Conservation (phyloP, 2,113 vertebrate species). For the Oophaga pumilio region DNA sequence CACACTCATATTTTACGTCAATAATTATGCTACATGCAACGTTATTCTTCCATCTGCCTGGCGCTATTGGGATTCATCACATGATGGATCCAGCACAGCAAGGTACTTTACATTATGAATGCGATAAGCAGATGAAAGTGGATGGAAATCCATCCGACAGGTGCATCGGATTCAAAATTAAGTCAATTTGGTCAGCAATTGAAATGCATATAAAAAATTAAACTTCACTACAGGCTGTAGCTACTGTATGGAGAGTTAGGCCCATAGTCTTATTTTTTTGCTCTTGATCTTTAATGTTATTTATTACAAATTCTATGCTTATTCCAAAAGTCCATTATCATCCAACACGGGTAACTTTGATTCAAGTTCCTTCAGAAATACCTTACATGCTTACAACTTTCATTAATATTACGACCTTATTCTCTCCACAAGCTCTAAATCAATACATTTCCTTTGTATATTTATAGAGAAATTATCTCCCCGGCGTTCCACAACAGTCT, state of each 20-base stretch:
- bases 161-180: too few species aligned
- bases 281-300: neutral
- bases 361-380: neutral
- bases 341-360: neutral
- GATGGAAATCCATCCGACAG: too few species aligned
- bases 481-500: neutral
- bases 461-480: conserved; percentile 28
- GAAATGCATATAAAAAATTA: too few species aligned
- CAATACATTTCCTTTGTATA: conserved; percentile 31
- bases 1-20: too few species aligned
- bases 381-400: neutral
- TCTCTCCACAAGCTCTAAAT: neutral
- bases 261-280: neutral
- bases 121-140: too few species aligned
- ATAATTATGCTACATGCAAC: too few species aligned
- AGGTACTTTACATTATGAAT: neutral
- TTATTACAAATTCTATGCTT: neutral
- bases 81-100: neutral
- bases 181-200: too few species aligned
- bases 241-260: neutral
- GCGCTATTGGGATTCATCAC: neutral
- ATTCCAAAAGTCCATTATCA: neutral
- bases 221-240: too few species aligned
- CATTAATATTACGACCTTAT: neutral
- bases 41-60: too few species aligned